Base-by-base conservation (phyloP, 1,140 invertebrate species). In the Drosophila orosa region DNA sequence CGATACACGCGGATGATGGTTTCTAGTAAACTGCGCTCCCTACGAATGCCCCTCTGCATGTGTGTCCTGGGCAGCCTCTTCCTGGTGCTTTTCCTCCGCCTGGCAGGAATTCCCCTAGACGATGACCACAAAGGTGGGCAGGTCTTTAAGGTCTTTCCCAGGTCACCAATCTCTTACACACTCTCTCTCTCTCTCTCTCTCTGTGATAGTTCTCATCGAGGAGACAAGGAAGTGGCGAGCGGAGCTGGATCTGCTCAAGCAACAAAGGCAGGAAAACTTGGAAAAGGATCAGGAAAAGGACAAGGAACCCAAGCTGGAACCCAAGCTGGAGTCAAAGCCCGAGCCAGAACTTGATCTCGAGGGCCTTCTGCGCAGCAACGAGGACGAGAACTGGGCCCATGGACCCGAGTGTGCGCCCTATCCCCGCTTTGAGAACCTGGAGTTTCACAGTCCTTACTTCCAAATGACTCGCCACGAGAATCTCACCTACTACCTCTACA, bases 401-500 rank as follows among this genome's bases (percentile, higher is more conserved):
- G 15, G 44, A 1, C 31, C n/a, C 8, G 1, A 63, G 2, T 86
- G 82, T 19, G 69, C 78, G 1, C 69, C 69, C 0, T 86, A 72
- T 78, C 82, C 82, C 0, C 74, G 57, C 8, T 56, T 40, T 35
- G 44, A 71, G 15, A 44, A 78, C 6, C 12, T 86, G 0, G 5
- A 55, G 15, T 61, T 59, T 8, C 24, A 50, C 12, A 45, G 25
- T 1, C 22, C 22, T 4, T 19, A 72, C 58, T 86, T 66, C 15
- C 82, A 86, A 24, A 12, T 3, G 1, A 45, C 15, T 3, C 3
- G 1, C 1, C 45, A 17, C 0, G 62, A 25, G 0, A 78, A 78
- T 15, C 27, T 72, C 0, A 81, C 42, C 7, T 85, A 82, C 45
- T 79, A 68, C 22, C 35, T 86, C 0, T 78, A 22, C 15, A 39